These are phyloP conservation scores for Rhinogobius similis DNA, from an alignment of 2,113 vertebrate species.

Conservation along the genomic window DNA sequence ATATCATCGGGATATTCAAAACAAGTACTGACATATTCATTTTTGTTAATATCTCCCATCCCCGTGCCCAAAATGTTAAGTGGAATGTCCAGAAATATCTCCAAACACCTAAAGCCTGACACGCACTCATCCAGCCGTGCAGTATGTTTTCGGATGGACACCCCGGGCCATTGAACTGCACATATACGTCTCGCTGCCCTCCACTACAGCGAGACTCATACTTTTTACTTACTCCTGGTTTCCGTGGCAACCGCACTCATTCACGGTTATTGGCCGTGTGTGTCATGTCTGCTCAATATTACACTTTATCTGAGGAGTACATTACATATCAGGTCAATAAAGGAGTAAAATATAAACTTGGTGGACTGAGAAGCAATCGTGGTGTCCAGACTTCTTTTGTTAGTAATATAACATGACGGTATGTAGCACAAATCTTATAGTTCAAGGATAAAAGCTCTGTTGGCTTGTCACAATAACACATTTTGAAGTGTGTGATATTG, in stretches of 20 bases:
- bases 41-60: too few species aligned
- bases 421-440: background rate
- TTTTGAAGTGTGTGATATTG: too few species aligned
- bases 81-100: background rate
- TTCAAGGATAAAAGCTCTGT: background rate
- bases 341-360: background rate
- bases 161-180: constrained; percentile 1
- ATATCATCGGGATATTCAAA: too few species aligned
- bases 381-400: background rate
- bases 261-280: constrained; percentile 49
- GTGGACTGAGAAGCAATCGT: background rate
- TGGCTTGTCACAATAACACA: too few species aligned
- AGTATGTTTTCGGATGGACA: background rate
- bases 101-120: background rate
- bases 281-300: constrained; percentile 53
- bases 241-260: constrained; percentile 78
- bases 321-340: background rate
- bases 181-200: constrained; percentile 62
- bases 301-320: constrained; percentile 24
- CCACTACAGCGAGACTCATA: constrained; percentile 53
- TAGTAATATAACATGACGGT: background rate
- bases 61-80: too few species aligned
- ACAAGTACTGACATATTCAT: too few species aligned
- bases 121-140: background rate
- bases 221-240: constrained; percentile 65